A percentile compares a stretch with the other conserved stretches of the same genome.
Evolutionary conservation across 2,888 invertebrate genomes (phyloP).

Genomic region (Microchrysa polita): DNA sequence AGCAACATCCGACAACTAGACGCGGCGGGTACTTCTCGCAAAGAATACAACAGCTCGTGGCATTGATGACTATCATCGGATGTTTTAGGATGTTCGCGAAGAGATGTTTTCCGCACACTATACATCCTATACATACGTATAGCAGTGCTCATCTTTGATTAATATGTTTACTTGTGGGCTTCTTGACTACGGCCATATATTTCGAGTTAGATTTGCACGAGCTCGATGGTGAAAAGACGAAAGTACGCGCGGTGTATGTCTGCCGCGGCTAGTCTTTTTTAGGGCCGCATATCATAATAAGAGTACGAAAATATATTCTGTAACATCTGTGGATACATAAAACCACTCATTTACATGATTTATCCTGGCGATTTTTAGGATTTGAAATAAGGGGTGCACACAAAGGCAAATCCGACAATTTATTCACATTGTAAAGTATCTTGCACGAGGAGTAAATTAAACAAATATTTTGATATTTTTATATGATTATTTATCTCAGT

Average conservation of each 20-base stretch:
- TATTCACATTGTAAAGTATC: not conserved
- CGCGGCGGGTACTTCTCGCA: not conserved
- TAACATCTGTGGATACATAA: conserved; percentile 49
- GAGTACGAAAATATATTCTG: conserved; percentile 44
- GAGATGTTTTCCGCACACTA: conserved; percentile 12
- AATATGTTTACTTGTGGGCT: conserved; percentile 39
- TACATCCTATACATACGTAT: too few relatives aligned
- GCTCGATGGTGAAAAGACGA: not conserved
- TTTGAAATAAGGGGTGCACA: not conserved
- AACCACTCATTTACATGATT: conserved; percentile 49
- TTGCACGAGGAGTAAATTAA: conserved; percentile 7
- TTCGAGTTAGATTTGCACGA: not conserved
- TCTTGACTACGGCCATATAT: conserved; percentile 15
- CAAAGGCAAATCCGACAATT: not conserved
- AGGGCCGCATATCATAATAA: not conserved
- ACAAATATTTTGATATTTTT: not conserved
- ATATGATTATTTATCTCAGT: too few relatives aligned
- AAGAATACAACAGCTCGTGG: not conserved
- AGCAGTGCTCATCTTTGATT: conserved; percentile 32
- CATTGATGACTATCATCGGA: conserved; percentile 6
- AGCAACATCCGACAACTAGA: not conserved
- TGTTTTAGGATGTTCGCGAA: not conserved
- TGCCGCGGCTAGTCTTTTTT: not conserved
- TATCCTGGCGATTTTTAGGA: conserved; percentile 33
- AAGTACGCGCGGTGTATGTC: not conserved